Conservation (phyloP, 2,888 invertebrate species). For the Gortyna flavago region DNA sequence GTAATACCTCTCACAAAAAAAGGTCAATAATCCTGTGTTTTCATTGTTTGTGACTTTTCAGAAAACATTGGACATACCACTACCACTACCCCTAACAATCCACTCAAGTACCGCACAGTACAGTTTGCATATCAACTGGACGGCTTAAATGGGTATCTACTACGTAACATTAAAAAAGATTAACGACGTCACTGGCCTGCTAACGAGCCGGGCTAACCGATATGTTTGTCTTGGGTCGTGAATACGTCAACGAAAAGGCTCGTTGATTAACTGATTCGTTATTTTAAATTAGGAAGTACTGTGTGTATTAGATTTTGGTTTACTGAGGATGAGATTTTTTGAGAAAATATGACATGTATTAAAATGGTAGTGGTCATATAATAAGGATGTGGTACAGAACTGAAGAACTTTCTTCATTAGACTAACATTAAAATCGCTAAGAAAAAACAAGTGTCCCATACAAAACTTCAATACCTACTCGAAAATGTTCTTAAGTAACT, state of each 20-base stretch:
- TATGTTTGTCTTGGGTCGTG: constrained; percentile 54
- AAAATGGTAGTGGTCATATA: not conserved
- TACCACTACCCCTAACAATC: constrained; percentile 18
- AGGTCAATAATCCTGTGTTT: not conserved
- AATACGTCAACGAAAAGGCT: constrained; percentile 50
- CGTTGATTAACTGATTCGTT: constrained; percentile 21
- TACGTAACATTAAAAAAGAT: constrained; percentile 59
- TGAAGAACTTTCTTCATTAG: not conserved
- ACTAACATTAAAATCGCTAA: not conserved
- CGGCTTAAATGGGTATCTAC: constrained; percentile 43
- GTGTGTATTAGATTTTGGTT: not conserved
- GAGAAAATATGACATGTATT: not conserved
- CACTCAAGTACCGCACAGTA: constrained; percentile 26
- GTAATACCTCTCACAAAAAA: not conserved
- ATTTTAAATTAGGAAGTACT: not conserved
- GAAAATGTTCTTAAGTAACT: no score
- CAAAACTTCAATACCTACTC: not conserved
- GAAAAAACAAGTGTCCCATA: not conserved
- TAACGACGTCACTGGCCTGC: constrained; percentile 48
- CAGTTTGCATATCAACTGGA: constrained; percentile 56
- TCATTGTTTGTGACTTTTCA: not conserved
- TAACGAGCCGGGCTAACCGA: constrained; percentile 52
- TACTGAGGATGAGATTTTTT: not conserved
- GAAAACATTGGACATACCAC: constrained; percentile 11
- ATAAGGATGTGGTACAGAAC: not conserved